Evolutionary conservation across 2,797 vertebrate species (phyloP), one percentile per base, ranked within the genome.

Genomic region (Girardinus metallicus): DNA sequence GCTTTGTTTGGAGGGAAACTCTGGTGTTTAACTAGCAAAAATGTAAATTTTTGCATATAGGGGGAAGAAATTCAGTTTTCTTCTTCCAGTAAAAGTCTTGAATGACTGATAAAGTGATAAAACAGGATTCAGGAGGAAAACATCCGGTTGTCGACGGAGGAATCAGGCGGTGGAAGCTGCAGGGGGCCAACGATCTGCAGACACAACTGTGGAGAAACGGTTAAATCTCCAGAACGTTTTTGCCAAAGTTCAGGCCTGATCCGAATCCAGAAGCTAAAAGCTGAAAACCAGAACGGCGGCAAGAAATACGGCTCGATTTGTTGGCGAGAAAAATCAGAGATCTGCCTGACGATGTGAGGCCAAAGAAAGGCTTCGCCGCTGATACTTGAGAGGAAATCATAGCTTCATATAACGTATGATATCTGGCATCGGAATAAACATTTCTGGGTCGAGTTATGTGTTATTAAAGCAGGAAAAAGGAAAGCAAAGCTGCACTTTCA

Each of bases 201-300:
- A 21, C 62, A 39, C 18, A 11, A 9, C 2, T 18, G 34, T 36
- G 15, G 31, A 47, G 21, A 76, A 76, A 36, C 12, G 21, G 75
- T 76, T 49, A 66, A 64, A 41, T 68, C 64, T 36, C 18, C 36
- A 39, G 36, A 36, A 39, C 2, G 64, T 4, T 39, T 68, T 11
- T 41, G 64, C 36, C 64, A 68, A 68, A 68, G 36, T 41, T 41
- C 64, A 64, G 29, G 31, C 29, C 43, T 64, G 57, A 60, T 46
- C 36, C 43, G 6, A 4, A 47, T 66, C n/a, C 44, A 26, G 41
- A 64, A 31, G 34, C 39, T 76, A 29, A 76, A 64, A 31, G 34
- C 39, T 64, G 29, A 76, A 46, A 64, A 62, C 57, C 75, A 64
- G 75, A 64, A 6, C 5, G 44, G 39, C 47, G 75, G 60, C 31